These are phyloP conservation scores for Myiothlypis coronata DNA, from an alignment of 2,797 vertebrate species.

Conservation along the genomic window DNA sequence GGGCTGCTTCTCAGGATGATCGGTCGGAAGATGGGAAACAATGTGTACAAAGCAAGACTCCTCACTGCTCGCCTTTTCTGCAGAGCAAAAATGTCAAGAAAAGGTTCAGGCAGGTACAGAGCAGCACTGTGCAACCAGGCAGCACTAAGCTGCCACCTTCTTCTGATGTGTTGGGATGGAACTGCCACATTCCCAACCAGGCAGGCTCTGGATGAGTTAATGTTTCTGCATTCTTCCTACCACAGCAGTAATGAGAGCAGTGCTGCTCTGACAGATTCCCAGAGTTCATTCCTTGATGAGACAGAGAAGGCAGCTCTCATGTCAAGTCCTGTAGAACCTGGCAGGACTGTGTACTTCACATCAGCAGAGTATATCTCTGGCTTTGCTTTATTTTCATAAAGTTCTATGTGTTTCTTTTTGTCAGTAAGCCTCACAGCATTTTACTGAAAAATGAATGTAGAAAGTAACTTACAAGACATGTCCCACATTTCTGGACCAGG, in stretches of 20 bases:
- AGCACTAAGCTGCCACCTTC: background rate
- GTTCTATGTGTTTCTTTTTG: background rate
- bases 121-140: background rate
- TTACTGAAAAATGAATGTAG: background rate
- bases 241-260: background rate
- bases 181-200: background rate
- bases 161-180: background rate
- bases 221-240: background rate
- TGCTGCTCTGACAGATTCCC: background rate
- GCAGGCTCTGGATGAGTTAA: background rate
- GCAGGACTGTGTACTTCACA: background rate
- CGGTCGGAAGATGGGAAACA: rapidly evolving
- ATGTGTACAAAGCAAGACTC: background rate
- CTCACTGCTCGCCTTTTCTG: background rate
- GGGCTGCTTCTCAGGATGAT: background rate
- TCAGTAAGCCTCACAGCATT: background rate
- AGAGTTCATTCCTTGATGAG: background rate
- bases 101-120: background rate
- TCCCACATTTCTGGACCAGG: background rate
- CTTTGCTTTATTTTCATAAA: background rate
- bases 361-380: background rate
- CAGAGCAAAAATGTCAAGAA: background rate
- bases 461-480: background rate
- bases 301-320: background rate
- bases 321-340: background rate